Base-by-base conservation (phyloP, 2,797 vertebrate genomes). In the Anas acuta region DNA sequence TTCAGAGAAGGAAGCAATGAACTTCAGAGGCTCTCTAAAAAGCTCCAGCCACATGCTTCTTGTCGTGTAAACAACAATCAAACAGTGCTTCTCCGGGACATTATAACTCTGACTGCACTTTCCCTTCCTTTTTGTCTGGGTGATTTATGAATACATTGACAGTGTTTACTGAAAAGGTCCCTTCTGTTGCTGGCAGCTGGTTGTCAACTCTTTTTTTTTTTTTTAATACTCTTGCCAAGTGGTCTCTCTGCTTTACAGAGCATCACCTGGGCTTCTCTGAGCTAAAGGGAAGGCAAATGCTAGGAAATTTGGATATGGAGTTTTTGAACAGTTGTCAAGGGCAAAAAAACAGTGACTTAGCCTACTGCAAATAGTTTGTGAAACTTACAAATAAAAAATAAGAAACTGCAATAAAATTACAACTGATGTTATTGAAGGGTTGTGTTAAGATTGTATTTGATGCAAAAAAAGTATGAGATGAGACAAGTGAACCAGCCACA, bases 181-280 rank as follows among this genome's bases (percentile, higher is more conserved):
- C 90, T 93, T 93, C 92, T 93, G 80, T 92, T 88, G 73, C 69
- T 87, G 75, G 60, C 75, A 89, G 49, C 80, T 81, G 37, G 54
- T 78, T 87, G 82, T 51, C 54, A 78, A 7, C 8, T 65, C 66
- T 65, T 71, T 33, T 88, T 41, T 62, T 33, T 88, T 41, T 62
- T 94, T 88, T 66, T 43, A 18, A 14, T 66, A 43, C 23, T 43
- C 17, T 80, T 88, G 71, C 80, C 90, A 90, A 95, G 81, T 53
- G 58, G 37, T 88, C 53, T 37, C 67, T 84, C 56, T 94, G 67
- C 49, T 94, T 83, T 91, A 43, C 32, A 76, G 81, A 93, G 49
- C 49, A 82, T 95, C 92, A 89, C 88, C 83, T 93, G 76, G 43
- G 11, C 26, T 91, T 66, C 35, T 78, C 41, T 56, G 67, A 84